Percentiles rank a stretch among this genome's conserved stretches.
phyloP scores from a whole-genome alignment of 1,140 invertebrate genomes.

The Ceratosolen fusciceps region DNA sequence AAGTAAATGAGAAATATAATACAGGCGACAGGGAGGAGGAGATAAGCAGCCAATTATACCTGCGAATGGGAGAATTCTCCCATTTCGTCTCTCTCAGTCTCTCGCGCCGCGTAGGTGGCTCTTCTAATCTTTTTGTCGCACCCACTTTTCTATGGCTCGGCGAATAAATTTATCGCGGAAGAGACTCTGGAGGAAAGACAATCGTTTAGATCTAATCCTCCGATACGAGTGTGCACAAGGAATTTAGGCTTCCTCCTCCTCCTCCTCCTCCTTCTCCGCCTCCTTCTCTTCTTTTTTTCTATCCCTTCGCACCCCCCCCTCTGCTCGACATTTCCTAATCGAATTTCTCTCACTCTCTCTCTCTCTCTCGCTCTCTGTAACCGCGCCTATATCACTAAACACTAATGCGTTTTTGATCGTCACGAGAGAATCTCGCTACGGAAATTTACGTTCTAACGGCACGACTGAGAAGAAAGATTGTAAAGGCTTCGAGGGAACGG shows the following conservation, averaged over 20 bases:
- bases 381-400: background rate
- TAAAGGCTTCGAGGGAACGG: background rate
- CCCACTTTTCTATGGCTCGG: background rate
- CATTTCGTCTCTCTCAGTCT: background rate
- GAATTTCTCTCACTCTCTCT: background rate
- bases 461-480: slow-evolving; percentile 17
- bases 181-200: slow-evolving; percentile 10
- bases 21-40: background rate
- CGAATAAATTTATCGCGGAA: slow-evolving; percentile 38
- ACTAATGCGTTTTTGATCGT: slow-evolving; percentile 45
- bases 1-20: background rate
- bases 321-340: background rate
- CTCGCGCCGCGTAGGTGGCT: background rate
- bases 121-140: slow-evolving; percentile 8
- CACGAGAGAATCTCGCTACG: slow-evolving; percentile 7
- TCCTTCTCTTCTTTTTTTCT: slow-evolving; percentile 16
- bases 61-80: slow-evolving; percentile 3
- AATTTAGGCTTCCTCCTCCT: slow-evolving; percentile 37
- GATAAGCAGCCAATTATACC: slow-evolving; percentile 47
- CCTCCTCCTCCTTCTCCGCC: slow-evolving; percentile 25
- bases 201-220: slow-evolving; percentile 41
- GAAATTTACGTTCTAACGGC: slow-evolving; percentile 32
- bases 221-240: slow-evolving; percentile 17
- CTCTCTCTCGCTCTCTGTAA: slow-evolving; percentile 16
- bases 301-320: background rate